Percentiles rank a stretch among this genome's conserved stretches.
Evolutionary conservation across 2,113 vertebrate genomes (phyloP).

Genomic region (western clawed frog (Xenopus tropicalis)): UCB_Xtro_10.0 CM004446.2:53957001-53957500

Average conservation of each 20-base stretch:
- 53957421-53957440: too few relatives aligned
- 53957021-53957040: conserved; percentile 62
- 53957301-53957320: conserved; percentile 20
- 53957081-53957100: conserved; percentile 52
- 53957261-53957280: conserved; percentile 21
- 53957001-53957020: conserved; percentile 60
- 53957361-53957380: neutral
- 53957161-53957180: conserved; percentile 35
- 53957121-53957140: conserved; percentile 45
- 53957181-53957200: conserved; percentile 35
- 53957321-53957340: neutral
- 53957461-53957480: too few relatives aligned
- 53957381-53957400: neutral
- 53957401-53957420: too few relatives aligned
- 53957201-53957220: conserved; percentile 23
- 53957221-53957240: conserved; percentile 40
- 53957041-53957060: conserved; percentile 56
- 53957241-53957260: conserved; percentile 42
- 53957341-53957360: neutral
- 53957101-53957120: conserved; percentile 56
- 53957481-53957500: too few relatives aligned
- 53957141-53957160: conserved; percentile 8
- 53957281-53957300: conserved; percentile 47
- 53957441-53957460: too few relatives aligned
- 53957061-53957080: conserved; percentile 54